Base-by-base conservation (phyloP, 2,888 invertebrate genomes). In the Acrobasis repandana region DNA sequence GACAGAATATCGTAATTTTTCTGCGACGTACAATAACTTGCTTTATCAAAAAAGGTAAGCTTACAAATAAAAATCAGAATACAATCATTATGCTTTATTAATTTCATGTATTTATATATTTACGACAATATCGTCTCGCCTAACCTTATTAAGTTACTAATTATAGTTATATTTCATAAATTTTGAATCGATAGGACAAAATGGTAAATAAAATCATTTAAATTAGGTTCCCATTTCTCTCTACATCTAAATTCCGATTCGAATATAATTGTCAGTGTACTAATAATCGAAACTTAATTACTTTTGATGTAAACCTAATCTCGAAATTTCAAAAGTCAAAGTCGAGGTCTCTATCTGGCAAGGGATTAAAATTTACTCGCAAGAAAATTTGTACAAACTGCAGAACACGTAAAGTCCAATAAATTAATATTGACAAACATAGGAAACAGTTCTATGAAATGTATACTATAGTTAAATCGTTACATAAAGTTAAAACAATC, bases 51-150 rank as follows among this genome's bases (percentile, higher is more conserved):
- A 50, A 20, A 58, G 52, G 20, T 58, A 52, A 38, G 47, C 67
- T 62, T 56, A 71, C 65, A 90, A 88, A 86, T 80, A 92, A 88
- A 86, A 83, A 80, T 80, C 73, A 66, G 70, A 74, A 74, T 93
- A 92, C 92, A 93, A 93, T 93, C 90, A 92, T 91, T 91, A 91
- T 93, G 92, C 92, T 93, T 93, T 93, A 93, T 93, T 93, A 92
- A 92, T 92, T 92, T 92, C 90, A 92, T 91, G 92, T 93, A 92
- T 92, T 92, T 92, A 92, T 93, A 92, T 93, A 93, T 93, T 92
- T 92, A 93, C 92, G 93, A 93, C 92, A 93, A 93, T 93, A 93
- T 89, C 92, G 91, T 93, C 93, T 93, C 93, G 88, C 88, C 93
- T 93, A 93, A 91, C 86, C 90, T 90, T 93, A 92, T 90, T 86